These are phyloP conservation scores for Tachypleus tridentatus DNA, from an alignment of 1,140 invertebrate species.

Conservation along the genomic window DNA sequence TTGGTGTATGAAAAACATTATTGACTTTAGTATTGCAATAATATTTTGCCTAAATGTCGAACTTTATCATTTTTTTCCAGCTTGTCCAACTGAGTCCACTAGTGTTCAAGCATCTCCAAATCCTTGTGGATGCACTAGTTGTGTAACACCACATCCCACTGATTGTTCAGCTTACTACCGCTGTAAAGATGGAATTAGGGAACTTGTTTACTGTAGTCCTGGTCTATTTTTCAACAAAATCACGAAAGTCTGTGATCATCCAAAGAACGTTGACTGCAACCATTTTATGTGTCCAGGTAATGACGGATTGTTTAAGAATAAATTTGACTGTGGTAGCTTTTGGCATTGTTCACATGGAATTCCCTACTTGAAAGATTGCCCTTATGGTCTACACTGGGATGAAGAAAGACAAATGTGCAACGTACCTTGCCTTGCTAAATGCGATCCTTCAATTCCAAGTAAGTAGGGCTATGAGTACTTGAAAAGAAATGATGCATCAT, in stretches of 20 bases:
- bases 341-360: constrained; percentile 25
- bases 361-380: constrained; percentile 23
- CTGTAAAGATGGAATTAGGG: constrained; percentile 8
- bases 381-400: constrained; percentile 23
- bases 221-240: constrained; percentile 9
- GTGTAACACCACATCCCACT: constrained; percentile 10
- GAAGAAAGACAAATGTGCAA: constrained; percentile 20
- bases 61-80: too few species aligned
- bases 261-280: constrained; percentile 2
- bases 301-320: constrained; percentile 5
- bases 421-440: constrained; percentile 21
- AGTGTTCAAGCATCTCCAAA: too few species aligned
- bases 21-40: too few species aligned
- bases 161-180: constrained; percentile 18
- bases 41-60: too few species aligned
- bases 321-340: constrained; percentile 19
- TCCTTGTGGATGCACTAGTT: background rate
- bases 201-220: background rate
- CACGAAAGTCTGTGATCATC: constrained; percentile 5
- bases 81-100: too few species aligned
- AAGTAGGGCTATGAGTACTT: too few species aligned
- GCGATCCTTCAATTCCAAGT: background rate
- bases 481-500: too few species aligned
- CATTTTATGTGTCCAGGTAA: too few species aligned
- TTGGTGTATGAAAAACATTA: too few species aligned